A percentile compares a stretch with the other conserved stretches of the same genome.
Evolutionary conservation across 2,113 vertebrate genomes (phyloP).

Genomic region (Rhizomys pruinosus): DNA sequence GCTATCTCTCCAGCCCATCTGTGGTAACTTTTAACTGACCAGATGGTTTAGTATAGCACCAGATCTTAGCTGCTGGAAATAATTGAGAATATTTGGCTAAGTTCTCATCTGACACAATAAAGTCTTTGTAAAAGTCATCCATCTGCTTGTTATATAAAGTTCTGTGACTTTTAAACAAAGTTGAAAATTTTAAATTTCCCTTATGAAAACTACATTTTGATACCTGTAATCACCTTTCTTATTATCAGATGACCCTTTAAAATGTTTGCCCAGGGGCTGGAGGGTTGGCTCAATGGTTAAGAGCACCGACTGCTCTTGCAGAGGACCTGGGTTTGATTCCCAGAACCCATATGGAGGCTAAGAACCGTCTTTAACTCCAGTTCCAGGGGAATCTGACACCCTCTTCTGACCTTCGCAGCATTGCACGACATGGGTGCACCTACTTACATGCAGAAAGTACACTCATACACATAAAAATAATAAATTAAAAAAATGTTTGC

Average conservation of each 20-base stretch:
- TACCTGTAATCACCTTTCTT: conserved; percentile 32
- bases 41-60: background rate
- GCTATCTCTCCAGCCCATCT: too few species aligned
- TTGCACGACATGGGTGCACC: too few species aligned
- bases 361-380: too few species aligned
- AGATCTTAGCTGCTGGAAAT: background rate
- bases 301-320: too few species aligned
- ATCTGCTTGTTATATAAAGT: background rate
- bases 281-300: too few species aligned
- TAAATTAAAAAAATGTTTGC: too few species aligned
- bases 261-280: background rate
- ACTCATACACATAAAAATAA: too few species aligned
- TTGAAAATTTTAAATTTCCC: conserved; percentile 32
- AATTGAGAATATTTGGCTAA: background rate
- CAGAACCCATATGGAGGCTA: too few species aligned
- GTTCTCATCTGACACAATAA: conserved; percentile 10
- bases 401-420: too few species aligned
- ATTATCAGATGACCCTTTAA: background rate
- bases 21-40: background rate
- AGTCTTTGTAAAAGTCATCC: conserved; percentile 7
- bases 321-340: too few species aligned
- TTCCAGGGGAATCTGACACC: too few species aligned
- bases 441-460: too few species aligned
- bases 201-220: background rate
- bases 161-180: conserved; percentile 15